phyloP scores from a whole-genome alignment of 37 sponge, comb jelly and placozoan genomes.

The Ianthella basta region DNA sequence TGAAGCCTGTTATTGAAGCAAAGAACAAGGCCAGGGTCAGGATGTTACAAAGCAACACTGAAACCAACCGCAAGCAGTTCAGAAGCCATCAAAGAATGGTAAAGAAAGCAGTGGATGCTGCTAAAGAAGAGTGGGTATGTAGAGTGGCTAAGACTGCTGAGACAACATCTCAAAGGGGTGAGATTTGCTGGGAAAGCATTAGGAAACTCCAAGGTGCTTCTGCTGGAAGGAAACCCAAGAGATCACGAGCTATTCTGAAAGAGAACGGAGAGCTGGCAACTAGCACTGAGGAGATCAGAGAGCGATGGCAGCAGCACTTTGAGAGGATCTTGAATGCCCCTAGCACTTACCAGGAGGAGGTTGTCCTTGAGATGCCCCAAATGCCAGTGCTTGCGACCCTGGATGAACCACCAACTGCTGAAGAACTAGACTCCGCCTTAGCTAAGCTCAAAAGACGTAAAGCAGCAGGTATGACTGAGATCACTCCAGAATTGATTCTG shows the following conservation, averaged over 20 bases:
- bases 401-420: constrained; percentile 41
- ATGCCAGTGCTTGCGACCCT: constrained; percentile 8
- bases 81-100: constrained; percentile 36
- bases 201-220: constrained; percentile 37
- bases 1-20: constrained; percentile 39
- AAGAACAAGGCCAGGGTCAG: constrained; percentile 32
- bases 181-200: constrained; percentile 42
- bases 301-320: constrained; percentile 34
- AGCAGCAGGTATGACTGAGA: constrained; percentile 36
- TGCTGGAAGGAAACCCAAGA: constrained; percentile 26
- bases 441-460: constrained; percentile 41
- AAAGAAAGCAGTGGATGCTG: constrained; percentile 50
- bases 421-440: constrained; percentile 27
- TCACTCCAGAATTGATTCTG: constrained; percentile 30
- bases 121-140: constrained; percentile 33
- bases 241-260: background rate
- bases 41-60: constrained; percentile 9
- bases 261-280: background rate
- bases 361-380: constrained; percentile 3
- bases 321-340: background rate
- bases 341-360: constrained; percentile 24
- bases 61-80: constrained; percentile 12
- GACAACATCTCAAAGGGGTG: constrained; percentile 5
- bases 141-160: constrained; percentile 31
- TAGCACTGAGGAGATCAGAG: background rate